Percentiles rank a stretch among this genome's conserved stretches.
phyloP scores from a whole-genome alignment of 2,113 vertebrate species.

The Oncorhynchus keta region DNA sequence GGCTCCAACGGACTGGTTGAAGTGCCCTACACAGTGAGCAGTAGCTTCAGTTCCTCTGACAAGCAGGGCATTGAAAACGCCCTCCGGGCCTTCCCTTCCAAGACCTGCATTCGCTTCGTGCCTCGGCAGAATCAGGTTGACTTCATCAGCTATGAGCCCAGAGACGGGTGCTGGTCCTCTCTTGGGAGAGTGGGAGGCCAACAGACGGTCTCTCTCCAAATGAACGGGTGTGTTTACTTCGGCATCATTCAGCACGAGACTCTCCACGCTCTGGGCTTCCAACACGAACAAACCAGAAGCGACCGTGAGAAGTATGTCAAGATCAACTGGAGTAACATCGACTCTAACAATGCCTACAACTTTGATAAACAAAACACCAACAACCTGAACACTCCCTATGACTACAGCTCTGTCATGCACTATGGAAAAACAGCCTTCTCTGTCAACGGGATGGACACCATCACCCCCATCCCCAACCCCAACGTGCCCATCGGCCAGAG shows the following conservation, averaged over 20 bases:
- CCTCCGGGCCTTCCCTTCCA: constrained; percentile 23
- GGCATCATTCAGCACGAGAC: constrained; percentile 63
- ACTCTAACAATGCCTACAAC: constrained; percentile 27
- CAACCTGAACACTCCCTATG: constrained; percentile 49
- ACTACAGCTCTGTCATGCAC: constrained; percentile 65
- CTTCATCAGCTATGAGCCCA: constrained; percentile 49
- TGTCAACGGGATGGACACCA: constrained; percentile 4
- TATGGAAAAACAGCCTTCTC: constrained; percentile 35
- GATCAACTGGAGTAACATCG: constrained; percentile 60
- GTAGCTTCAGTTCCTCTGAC: constrained; percentile 41
- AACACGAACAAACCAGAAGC: constrained; percentile 67
- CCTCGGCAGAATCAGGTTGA: not conserved
- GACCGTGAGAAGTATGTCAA: constrained; percentile 58
- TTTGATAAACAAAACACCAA: constrained; percentile 41
- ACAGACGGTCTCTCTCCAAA: constrained; percentile 61
- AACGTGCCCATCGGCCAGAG: constrained; percentile 27
- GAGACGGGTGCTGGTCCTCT: constrained; percentile 52
- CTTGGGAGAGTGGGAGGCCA: constrained; percentile 36
- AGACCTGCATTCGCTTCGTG: constrained; percentile 61
- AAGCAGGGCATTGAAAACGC: not conserved
- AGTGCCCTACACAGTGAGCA: constrained; percentile 30
- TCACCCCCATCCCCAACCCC: constrained; percentile 30
- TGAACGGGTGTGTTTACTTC: constrained; percentile 29
- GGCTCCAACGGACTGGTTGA: constrained; percentile 39
- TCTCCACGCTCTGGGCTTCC: constrained; percentile 65